Percentiles rank a stretch among this genome's conserved stretches.
Conservation (phyloP, 92 coral and sea anemone genomes). For the Blastomussa wellsi region DNA sequence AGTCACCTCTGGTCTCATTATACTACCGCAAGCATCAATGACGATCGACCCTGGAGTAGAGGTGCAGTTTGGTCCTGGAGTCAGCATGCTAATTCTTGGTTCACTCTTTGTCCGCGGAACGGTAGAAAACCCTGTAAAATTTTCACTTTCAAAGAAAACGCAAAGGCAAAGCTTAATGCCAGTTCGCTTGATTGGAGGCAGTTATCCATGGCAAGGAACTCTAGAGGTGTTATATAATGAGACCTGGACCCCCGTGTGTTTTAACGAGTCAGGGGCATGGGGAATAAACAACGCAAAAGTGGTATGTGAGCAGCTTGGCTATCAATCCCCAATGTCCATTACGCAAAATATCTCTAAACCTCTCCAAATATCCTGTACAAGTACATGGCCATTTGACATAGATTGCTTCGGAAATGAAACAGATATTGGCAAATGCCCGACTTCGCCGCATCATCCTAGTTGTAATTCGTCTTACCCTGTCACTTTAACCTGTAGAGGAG, state of each 20-base stretch:
- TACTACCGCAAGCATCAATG: slow-evolving; percentile 38
- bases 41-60: slow-evolving; percentile 57
- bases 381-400: not conserved
- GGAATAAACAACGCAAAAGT: slow-evolving; percentile 45
- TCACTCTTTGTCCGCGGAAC: slow-evolving; percentile 50
- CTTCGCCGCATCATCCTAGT: not conserved
- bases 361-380: not conserved
- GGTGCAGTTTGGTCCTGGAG: slow-evolving; percentile 35
- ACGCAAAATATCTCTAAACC: too few species aligned
- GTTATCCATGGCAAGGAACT: slow-evolving; percentile 57
- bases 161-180: not conserved
- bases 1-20: slow-evolving; percentile 35
- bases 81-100: slow-evolving; percentile 47
- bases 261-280: slow-evolving; percentile 15
- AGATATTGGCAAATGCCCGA: slow-evolving; percentile 10
- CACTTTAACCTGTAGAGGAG: slow-evolving; percentile 24
- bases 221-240: slow-evolving; percentile 57
- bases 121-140: not conserved
- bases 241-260: slow-evolving; percentile 67
- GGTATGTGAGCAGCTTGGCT: slow-evolving; percentile 74
- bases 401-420: slow-evolving; percentile 46
- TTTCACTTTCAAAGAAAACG: not conserved
- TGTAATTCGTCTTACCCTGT: not conserved
- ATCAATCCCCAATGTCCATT: not conserved
- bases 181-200: slow-evolving; percentile 37